These are phyloP conservation scores for Synchiropus splendidus DNA, from an alignment of 2,113 vertebrate species.

Conservation along the genomic window DNA sequence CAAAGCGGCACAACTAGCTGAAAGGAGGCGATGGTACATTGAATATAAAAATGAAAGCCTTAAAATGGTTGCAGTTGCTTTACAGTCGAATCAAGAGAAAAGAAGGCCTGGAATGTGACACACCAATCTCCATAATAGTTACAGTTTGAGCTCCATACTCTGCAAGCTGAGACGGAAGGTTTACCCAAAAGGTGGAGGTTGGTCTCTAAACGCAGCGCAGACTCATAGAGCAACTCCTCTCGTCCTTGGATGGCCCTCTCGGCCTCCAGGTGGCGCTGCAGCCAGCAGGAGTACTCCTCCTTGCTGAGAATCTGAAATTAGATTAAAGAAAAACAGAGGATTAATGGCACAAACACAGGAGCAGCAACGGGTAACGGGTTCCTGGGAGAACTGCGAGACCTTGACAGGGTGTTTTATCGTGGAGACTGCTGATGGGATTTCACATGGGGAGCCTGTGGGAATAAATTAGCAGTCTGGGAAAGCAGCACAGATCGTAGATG, in stretches of 20 bases:
- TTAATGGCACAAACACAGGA: background rate
- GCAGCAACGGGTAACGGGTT: conserved; percentile 5
- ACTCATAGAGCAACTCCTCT: conserved; percentile 87
- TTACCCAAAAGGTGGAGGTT: conserved; percentile 90
- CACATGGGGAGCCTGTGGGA: conserved; percentile 29
- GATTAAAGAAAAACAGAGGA: background rate
- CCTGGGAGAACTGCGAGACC: conserved; percentile 24
- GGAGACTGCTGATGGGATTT: conserved; percentile 12
- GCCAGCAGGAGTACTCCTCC: conserved; percentile 89
- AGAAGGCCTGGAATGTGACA: no score
- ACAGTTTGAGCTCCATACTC: no score
- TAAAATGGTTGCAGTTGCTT: no score
- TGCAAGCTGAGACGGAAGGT: no score
- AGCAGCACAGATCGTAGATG: conserved; percentile 42
- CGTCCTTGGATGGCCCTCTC: conserved; percentile 85
- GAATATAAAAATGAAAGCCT: no score
- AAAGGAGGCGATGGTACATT: no score
- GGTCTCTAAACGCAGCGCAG: conserved; percentile 82
- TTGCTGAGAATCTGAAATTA: conserved; percentile 76
- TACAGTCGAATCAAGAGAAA: no score
- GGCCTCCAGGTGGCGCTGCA: conserved; percentile 83
- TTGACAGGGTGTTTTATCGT: conserved; percentile 28
- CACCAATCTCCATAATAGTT: no score
- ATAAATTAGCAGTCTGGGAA: conserved; percentile 50
- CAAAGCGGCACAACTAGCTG: no score